Conservation (phyloP, 2,888 invertebrate species). For the Platycheirus albimanus region DNA sequence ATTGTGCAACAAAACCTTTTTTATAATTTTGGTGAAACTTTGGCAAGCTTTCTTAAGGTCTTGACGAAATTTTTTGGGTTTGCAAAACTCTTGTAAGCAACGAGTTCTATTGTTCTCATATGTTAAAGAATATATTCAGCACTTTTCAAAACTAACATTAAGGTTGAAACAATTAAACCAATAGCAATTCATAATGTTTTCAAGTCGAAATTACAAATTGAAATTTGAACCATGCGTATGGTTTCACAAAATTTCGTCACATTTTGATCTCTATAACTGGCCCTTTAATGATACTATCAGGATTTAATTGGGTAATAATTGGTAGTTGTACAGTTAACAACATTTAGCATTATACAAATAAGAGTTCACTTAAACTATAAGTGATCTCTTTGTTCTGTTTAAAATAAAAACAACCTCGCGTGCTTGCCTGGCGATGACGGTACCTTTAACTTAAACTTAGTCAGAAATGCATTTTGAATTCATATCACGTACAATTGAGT, state of each 20-base stretch:
- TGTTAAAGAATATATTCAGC: too few species aligned
- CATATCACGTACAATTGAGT: conserved; percentile 23
- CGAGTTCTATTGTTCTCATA: too few species aligned
- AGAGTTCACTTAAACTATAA: conserved; percentile 10
- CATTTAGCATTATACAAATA: background rate
- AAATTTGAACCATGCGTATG: too few species aligned
- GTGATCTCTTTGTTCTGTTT: conserved; percentile 24
- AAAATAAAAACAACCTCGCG: conserved; percentile 5
- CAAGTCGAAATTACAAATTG: too few species aligned
- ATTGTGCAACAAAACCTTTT: too few species aligned
- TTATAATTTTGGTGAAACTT: too few species aligned
- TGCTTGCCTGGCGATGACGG: background rate
- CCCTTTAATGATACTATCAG: background rate
- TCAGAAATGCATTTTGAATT: conserved; percentile 5
- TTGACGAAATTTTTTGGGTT: too few species aligned
- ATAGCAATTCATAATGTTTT: too few species aligned
- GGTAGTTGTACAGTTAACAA: background rate
- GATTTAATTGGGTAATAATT: conserved; percentile 16
- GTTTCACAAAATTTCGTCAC: background rate
- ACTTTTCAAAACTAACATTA: too few species aligned
- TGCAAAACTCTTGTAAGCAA: too few species aligned
- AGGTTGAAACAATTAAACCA: too few species aligned
- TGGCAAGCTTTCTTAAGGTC: too few species aligned
- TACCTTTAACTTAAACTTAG: conserved; percentile 7
- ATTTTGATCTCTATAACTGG: background rate